These are phyloP conservation scores for Callyntrura guangdongensis DNA, from an alignment of 2,888 invertebrate genomes.

Conservation along the genomic window DNA sequence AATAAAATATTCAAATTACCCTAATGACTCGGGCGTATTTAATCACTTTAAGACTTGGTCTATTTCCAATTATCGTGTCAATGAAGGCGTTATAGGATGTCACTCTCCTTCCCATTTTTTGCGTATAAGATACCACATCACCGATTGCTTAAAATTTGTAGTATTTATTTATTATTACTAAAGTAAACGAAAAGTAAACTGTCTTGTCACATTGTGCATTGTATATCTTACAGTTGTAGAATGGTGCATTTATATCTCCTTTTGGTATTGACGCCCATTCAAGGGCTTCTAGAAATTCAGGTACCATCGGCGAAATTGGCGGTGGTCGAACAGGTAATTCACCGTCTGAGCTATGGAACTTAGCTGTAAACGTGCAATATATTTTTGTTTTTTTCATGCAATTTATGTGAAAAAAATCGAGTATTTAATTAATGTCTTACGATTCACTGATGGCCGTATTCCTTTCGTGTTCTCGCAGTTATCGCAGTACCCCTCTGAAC, in stretches of 20 bases:
- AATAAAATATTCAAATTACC: background rate
- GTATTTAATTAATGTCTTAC: conserved; percentile 12
- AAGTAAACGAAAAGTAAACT: too few species aligned
- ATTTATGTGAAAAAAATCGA: too few species aligned
- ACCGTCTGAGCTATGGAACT: conserved; percentile 78
- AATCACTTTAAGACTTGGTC: conserved; percentile 51
- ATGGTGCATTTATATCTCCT: conserved; percentile 86
- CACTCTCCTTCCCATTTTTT: conserved; percentile 63
- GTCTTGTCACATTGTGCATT: too few species aligned
- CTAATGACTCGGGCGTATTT: conserved; percentile 72
- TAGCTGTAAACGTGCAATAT: conserved; percentile 64
- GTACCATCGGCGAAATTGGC: conserved; percentile 88
- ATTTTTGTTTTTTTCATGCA: background rate
- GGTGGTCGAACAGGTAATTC: conserved; percentile 86
- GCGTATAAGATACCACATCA: conserved; percentile 66
- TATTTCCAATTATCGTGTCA: conserved; percentile 51
- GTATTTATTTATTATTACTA: too few species aligned
- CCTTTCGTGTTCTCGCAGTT: conserved; percentile 64
- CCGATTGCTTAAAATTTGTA: conserved; percentile 31
- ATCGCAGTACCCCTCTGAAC: conserved; percentile 83
- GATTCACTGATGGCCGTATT: conserved; percentile 49
- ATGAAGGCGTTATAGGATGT: conserved; percentile 70
- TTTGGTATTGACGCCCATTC: conserved; percentile 88
- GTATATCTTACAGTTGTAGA: conserved; percentile 85
- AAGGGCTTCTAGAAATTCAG: conserved; percentile 88